phyloP scores from a whole-genome alignment of 2,113 vertebrate species.

The Tyrannus savana region DNA sequence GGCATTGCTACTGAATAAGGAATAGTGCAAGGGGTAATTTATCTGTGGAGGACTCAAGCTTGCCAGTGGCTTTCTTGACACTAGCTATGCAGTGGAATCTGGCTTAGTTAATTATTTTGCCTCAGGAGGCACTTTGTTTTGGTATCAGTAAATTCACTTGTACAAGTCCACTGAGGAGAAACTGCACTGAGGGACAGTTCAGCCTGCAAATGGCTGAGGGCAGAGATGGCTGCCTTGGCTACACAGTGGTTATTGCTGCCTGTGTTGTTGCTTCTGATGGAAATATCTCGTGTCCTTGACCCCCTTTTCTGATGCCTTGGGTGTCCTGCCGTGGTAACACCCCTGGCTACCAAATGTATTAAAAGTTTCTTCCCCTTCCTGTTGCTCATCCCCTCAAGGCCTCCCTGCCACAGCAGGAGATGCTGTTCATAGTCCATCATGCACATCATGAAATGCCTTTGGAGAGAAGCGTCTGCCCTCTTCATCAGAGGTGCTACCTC shows the following conservation, averaged over 20 bases:
- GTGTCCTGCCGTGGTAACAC: not conserved
- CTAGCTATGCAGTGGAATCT: not conserved
- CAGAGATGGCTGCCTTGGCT: not conserved
- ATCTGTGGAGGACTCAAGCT: not conserved
- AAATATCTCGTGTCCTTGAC: not conserved
- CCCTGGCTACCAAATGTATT: not conserved
- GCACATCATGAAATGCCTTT: not conserved
- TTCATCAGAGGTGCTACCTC: not conserved
- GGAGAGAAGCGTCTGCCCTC: not conserved
- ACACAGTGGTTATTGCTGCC: not conserved
- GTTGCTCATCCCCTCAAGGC: not conserved
- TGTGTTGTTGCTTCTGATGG: not conserved
- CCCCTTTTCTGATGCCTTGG: not conserved
- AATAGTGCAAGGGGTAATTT: not conserved
- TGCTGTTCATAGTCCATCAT: not conserved
- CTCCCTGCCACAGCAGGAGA: not conserved
- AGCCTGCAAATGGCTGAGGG: not conserved
- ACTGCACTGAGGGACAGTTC: not conserved
- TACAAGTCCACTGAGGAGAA: not conserved
- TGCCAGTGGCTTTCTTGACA: not conserved
- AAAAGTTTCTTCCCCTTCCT: not conserved
- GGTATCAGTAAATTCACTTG: not conserved
- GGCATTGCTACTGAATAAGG: not conserved
- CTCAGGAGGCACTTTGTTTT: slow-evolving; percentile 8
- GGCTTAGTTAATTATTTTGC: slow-evolving; percentile 32